phyloP scores from a whole-genome alignment of 2,113 vertebrate species.

The Triplophysa dalaica region DNA sequence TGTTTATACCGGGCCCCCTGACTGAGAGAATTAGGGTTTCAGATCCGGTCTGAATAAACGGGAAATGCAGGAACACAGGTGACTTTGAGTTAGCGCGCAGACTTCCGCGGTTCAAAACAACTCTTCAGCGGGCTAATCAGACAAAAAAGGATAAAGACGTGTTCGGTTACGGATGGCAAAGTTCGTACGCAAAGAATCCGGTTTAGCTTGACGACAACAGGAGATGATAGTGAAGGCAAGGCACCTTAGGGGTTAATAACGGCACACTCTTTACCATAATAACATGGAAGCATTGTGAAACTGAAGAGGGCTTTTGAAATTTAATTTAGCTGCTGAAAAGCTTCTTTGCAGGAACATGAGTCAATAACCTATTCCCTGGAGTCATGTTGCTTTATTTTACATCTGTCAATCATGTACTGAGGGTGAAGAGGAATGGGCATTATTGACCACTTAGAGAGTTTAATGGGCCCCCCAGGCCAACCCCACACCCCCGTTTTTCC shows the following conservation, averaged over 20 bases:
- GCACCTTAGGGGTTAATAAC: conserved; percentile 34
- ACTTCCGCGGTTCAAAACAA: not conserved
- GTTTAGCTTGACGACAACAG: not conserved
- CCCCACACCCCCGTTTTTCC: not conserved
- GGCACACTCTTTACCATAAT: conserved; percentile 40
- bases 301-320: conserved; percentile 51
- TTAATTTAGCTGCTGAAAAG: conserved; percentile 55
- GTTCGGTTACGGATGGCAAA: not conserved
- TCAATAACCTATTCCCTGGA: conserved; percentile 55
- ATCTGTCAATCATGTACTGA: conserved; percentile 53
- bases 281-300: conserved; percentile 35
- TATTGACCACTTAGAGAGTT: conserved; percentile 55
- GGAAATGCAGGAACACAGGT: not conserved
- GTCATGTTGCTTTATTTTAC: conserved; percentile 54
- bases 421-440: conserved; percentile 48
- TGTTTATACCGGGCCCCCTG: conserved; percentile 27
- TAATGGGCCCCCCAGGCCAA: conserved; percentile 53
- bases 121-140: conserved; percentile 10
- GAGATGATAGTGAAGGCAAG: conserved; percentile 2
- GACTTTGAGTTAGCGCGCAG: not conserved
- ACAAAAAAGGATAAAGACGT: conserved; percentile 4
- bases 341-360: conserved; percentile 46
- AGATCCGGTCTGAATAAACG: not conserved
- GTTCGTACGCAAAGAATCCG: not conserved
- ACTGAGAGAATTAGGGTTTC: conserved; percentile 16